These are phyloP conservation scores for Rhinichthys osculus DNA, from an alignment of 2,797 vertebrate genomes.

Conservation along the genomic window DNA sequence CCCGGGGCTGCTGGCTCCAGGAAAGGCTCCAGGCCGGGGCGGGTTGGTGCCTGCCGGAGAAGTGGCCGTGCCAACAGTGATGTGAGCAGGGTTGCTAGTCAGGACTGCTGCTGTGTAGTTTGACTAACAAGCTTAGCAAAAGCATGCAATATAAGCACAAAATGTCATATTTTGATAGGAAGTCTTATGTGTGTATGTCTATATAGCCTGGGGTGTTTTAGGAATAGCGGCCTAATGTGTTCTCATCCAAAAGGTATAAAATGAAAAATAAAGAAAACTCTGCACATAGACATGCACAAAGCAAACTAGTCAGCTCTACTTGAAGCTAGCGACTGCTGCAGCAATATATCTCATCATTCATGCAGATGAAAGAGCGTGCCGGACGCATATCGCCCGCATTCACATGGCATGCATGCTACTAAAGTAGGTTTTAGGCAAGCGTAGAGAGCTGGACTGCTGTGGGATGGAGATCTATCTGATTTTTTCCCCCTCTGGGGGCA, in stretches of 20 bases:
- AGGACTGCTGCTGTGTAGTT: constrained; percentile 85
- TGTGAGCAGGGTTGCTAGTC: constrained; percentile 88
- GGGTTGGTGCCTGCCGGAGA: constrained; percentile 90
- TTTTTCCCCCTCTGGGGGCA: constrained; percentile 45
- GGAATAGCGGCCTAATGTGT: constrained; percentile 1
- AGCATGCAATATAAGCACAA: constrained; percentile 78
- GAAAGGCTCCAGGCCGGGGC: constrained; percentile 88
- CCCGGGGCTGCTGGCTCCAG: constrained; percentile 93
- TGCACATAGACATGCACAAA: constrained; percentile 45
- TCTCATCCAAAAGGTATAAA: constrained; percentile 19
- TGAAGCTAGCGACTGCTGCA: constrained; percentile 74
- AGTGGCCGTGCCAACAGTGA: constrained; percentile 88
- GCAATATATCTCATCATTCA: constrained; percentile 73
- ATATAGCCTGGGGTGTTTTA: constrained; percentile 22
- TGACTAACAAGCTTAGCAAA: constrained; percentile 84
- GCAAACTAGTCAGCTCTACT: constrained; percentile 78
- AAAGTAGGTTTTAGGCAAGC: constrained; percentile 47
- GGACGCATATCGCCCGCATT: constrained; percentile 82
- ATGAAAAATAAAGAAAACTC: constrained; percentile 17
- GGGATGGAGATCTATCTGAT: constrained; percentile 49
- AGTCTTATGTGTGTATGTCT: constrained; percentile 30
- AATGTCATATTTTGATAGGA: constrained; percentile 14
- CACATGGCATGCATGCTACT: constrained; percentile 87
- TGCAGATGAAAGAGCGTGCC: constrained; percentile 78
- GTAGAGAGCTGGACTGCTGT: constrained; percentile 37